Evolutionary conservation across 1,140 invertebrate species (phyloP), one percentile per base, ranked within the genome.

Genomic region (Harpegnathos saltator): DNA sequence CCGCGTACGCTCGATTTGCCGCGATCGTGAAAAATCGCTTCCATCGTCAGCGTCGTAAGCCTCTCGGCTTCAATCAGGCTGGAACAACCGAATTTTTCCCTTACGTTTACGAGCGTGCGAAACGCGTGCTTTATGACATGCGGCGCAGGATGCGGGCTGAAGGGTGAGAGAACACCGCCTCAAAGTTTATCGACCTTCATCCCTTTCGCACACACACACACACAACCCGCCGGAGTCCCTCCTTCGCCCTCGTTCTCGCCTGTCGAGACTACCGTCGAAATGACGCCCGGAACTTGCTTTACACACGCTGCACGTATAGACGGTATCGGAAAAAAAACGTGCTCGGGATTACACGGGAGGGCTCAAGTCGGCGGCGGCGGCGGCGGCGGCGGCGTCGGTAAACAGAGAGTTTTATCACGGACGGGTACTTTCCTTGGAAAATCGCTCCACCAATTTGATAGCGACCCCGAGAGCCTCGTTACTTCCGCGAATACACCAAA

Each of bases 321-420:
- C 65, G 75, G 72, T 77, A 77, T 65, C 59, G 63, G 52, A 58
- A 83, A 81, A n/a, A 80, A 84, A 84, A 84, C 82, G 75, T 84
- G 75, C 82, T 48, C 56, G 65, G 56, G 66, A 66, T 66, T 66
- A 74, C 77, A 75, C 65, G 56, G 77, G 63, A 68, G 82, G 50
- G 75, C 75, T 84, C 69, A 75, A 75, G 58, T 74, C 71, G 72
- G 38, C 59, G 81, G 58, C 81, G 81, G 65, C 63, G 63, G 65
- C n/a, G n/a, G n/a, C n/a, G n/a, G n/a, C n/a, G n/a, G n/a, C n/a
- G 81, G 58, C 81, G 81, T 78, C 63, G 63, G 65, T 69, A 84
- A 84, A 84, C 82, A 84, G 71, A 50, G 74, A 83, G 63, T 59
- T 83, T 83, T 83, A 83, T 83, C 82, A 65, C 72, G 61, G 61